phyloP scores from a whole-genome alignment of 2,113 vertebrate genomes.

The Apistogramma diplotaenia region DNA sequence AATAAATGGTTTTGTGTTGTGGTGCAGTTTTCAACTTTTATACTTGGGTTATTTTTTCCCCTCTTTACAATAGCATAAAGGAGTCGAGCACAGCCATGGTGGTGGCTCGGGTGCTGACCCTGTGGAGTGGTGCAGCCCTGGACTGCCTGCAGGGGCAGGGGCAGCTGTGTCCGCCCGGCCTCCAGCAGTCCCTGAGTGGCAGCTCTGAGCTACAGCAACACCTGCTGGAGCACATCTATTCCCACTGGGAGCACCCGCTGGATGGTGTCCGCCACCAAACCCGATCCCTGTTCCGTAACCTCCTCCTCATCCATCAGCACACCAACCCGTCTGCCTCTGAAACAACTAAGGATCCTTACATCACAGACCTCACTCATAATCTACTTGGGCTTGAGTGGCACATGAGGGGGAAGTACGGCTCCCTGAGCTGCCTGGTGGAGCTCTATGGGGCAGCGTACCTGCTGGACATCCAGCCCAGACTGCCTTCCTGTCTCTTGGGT shows the following conservation, averaged over 20 bases:
- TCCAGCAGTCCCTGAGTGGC: conserved; percentile 78
- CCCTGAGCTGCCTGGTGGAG: conserved; percentile 87
- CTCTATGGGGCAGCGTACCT: conserved; percentile 82
- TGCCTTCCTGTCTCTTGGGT: conserved; percentile 82
- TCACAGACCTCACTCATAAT: conserved; percentile 75
- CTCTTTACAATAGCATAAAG: conserved; percentile 78
- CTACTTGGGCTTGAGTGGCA: conserved; percentile 91
- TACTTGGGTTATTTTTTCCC: background rate
- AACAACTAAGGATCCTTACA: conserved; percentile 76
- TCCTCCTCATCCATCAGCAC: conserved; percentile 83
- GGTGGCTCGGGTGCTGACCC: conserved; percentile 83
- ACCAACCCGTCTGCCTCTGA: conserved; percentile 20
- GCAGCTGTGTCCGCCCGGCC: conserved; percentile 58
- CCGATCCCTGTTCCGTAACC: conserved; percentile 87
- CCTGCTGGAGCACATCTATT: conserved; percentile 88
- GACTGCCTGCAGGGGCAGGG: conserved; percentile 73
- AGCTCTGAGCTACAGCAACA: conserved; percentile 70
- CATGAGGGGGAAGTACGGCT: conserved; percentile 89
- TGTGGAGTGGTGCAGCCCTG: conserved; percentile 87
- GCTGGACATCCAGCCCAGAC: conserved; percentile 78
- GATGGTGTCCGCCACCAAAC: conserved; percentile 93
- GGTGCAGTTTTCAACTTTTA: background rate
- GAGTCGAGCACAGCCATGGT: conserved; percentile 87
- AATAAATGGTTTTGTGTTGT: no score
- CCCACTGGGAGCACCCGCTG: conserved; percentile 94